phyloP scores from a whole-genome alignment of 2,888 invertebrate species.

The Proisotoma minuta region DNA sequence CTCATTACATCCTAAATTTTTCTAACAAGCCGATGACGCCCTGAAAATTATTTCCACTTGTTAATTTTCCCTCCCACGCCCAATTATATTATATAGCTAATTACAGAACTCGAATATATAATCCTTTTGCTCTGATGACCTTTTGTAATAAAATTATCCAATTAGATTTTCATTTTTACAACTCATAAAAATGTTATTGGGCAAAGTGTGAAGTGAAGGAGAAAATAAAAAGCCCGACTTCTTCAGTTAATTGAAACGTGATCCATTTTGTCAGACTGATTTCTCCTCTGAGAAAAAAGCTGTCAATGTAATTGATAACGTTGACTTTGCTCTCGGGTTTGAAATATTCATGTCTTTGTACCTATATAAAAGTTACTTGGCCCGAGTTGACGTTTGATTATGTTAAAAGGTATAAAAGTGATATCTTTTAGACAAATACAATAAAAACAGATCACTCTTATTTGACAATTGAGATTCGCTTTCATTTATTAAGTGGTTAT shows the following conservation, averaged over 20 bases:
- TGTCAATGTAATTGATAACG: slow-evolving; percentile 13
- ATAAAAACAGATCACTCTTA: too few relatives aligned
- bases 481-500: too few relatives aligned
- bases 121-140: slow-evolving; percentile 2
- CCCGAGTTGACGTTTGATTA: not conserved
- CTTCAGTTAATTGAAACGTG: slow-evolving; percentile 13
- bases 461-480: too few relatives aligned
- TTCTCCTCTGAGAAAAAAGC: slow-evolving; percentile 6
- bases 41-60: too few relatives aligned
- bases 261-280: slow-evolving; percentile 6
- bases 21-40: too few relatives aligned
- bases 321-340: not conserved
- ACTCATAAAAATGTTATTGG: too few relatives aligned
- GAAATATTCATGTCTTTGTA: not conserved
- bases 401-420: not conserved
- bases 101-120: not conserved
- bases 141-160: not conserved
- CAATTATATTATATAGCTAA: too few relatives aligned
- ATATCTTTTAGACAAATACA: not conserved
- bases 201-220: too few relatives aligned
- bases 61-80: too few relatives aligned
- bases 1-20: too few relatives aligned
- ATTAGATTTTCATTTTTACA: too few relatives aligned
- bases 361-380: not conserved
- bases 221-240: too few relatives aligned